Conservation (phyloP, 2,113 vertebrate genomes). For the Gobiocypris rarus region DNA sequence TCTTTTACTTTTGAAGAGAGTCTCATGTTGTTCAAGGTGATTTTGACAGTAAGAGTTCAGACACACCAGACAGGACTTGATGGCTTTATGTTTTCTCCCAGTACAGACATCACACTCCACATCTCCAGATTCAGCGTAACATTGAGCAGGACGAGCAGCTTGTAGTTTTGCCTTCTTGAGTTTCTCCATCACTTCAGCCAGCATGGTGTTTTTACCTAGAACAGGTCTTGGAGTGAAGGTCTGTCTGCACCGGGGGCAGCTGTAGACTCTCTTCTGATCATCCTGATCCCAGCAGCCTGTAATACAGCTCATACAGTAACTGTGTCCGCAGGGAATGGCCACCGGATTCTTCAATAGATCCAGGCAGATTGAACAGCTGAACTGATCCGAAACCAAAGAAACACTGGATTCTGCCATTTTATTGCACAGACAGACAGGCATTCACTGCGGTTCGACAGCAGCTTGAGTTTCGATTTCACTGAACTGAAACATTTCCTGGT, state of each 20-base stretch:
- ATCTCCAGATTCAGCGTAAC: neutral
- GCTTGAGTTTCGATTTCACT: conserved; percentile 1
- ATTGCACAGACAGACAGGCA: neutral
- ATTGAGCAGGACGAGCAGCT: neutral
- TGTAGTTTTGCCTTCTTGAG: neutral
- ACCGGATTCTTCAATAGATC: neutral
- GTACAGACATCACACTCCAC: neutral
- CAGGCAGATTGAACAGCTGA: neutral
- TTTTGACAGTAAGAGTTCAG: neutral
- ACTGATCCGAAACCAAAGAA: conserved; percentile 14
- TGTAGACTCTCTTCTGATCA: neutral
- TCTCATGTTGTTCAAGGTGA: neutral
- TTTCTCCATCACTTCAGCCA: neutral
- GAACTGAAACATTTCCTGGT: neutral
- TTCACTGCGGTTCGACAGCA: neutral
- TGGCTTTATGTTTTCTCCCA: neutral
- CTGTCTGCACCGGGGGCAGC: neutral
- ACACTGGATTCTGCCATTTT: conserved; percentile 51
- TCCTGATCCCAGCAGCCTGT: neutral
- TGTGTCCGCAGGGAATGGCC: neutral
- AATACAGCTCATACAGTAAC: conserved; percentile 1
- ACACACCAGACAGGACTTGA: conserved; percentile 18
- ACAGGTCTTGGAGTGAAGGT: conserved; percentile 8
- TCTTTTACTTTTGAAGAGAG: neutral
- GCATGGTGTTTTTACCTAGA: conserved; percentile 1